These are phyloP conservation scores for Prosapia bicincta DNA, from an alignment of 2,888 invertebrate genomes.

Conservation along the genomic window DNA sequence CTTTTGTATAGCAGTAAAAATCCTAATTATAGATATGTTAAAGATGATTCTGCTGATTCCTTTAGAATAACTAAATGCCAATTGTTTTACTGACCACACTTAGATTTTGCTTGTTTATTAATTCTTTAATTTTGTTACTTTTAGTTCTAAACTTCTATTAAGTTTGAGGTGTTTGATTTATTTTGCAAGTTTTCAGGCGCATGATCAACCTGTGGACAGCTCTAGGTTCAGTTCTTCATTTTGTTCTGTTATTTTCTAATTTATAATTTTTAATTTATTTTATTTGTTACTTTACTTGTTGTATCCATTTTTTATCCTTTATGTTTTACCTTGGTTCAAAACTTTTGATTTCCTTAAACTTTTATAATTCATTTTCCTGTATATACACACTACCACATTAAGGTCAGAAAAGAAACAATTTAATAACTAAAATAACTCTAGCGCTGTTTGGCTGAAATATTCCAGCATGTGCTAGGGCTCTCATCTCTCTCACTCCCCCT, in stretches of 20 bases:
- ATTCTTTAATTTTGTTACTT: neutral
- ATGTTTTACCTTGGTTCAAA: neutral
- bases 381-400: constrained; percentile 2
- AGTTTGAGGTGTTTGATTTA: constrained; percentile 3
- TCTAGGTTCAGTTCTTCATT: neutral
- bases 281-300: neutral
- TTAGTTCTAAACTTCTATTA: neutral
- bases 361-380: neutral
- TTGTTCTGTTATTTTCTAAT: neutral
- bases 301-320: neutral
- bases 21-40: neutral
- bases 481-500: neutral
- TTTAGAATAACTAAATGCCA: neutral
- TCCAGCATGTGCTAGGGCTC: constrained; percentile 20
- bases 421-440: neutral
- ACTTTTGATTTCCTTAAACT: neutral
- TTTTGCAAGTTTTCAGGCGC: constrained; percentile 1
- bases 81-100: neutral
- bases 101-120: neutral
- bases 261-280: neutral
- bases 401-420: neutral
- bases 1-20: neutral
- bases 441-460: constrained; percentile 22
- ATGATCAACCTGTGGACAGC: neutral
- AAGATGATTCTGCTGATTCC: neutral